phyloP scores from a whole-genome alignment of 2,888 invertebrate species.

The Eudemis profundana region DNA sequence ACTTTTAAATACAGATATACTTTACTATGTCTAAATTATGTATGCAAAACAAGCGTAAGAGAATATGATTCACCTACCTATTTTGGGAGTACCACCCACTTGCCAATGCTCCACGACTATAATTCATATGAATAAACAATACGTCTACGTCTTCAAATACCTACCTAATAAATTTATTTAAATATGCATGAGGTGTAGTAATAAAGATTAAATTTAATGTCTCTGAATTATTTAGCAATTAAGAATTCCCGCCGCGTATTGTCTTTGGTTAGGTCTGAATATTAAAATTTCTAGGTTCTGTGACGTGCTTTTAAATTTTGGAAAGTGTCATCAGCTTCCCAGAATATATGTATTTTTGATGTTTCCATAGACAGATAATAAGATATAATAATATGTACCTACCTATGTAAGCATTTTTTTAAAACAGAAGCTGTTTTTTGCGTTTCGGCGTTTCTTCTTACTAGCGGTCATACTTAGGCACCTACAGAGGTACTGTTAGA shows the following conservation, averaged over 20 bases:
- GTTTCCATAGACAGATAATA: too few species aligned
- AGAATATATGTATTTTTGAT: neutral
- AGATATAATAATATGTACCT: neutral
- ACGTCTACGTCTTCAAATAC: slow-evolving; percentile 11
- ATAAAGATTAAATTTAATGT: slow-evolving; percentile 32
- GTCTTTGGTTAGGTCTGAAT: slow-evolving; percentile 4
- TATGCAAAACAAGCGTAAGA: slow-evolving; percentile 15
- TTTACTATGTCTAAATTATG: neutral
- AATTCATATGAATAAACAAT: slow-evolving; percentile 2
- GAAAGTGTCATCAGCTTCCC: neutral
- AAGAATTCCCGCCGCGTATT: slow-evolving; percentile 21
- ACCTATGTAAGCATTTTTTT: too few species aligned
- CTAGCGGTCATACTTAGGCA: too few species aligned
- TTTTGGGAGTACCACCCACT: slow-evolving; percentile 29
- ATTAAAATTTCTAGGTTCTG: slow-evolving; percentile 1
- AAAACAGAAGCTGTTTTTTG: too few species aligned
- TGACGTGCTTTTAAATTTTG: neutral
- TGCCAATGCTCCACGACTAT: neutral
- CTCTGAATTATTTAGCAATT: slow-evolving; percentile 36
- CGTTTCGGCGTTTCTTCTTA: too few species aligned
- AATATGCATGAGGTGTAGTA: slow-evolving; percentile 22
- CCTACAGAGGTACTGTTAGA: too few species aligned
- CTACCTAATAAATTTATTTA: slow-evolving; percentile 12
- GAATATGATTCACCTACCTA: slow-evolving; percentile 10
- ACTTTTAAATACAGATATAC: too few species aligned